phyloP scores from a whole-genome alignment of 2,113 vertebrate species.

The Etheostoma spectabile region DNA sequence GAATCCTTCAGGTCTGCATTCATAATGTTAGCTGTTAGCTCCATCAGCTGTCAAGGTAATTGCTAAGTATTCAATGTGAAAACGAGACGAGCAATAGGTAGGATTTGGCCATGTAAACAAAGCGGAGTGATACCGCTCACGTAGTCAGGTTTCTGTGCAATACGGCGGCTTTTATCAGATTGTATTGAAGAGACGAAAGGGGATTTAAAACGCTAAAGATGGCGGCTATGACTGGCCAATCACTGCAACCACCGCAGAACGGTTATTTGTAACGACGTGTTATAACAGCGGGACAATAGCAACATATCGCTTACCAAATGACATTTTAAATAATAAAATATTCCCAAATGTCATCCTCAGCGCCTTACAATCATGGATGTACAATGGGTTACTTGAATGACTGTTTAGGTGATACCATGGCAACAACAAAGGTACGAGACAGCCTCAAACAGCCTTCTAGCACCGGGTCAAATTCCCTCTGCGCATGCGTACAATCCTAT shows the following conservation, averaged over 20 bases:
- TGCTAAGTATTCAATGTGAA: background rate
- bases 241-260: background rate
- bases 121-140: conserved; percentile 20
- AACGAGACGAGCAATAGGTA: background rate
- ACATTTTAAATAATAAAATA: background rate
- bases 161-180: background rate
- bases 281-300: too few relatives aligned
- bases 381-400: too few relatives aligned
- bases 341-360: background rate
- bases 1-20: background rate
- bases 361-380: background rate
- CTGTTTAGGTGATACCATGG: conserved; percentile 14
- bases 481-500: conserved; percentile 26
- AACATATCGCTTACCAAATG: background rate
- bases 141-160: background rate
- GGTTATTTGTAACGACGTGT: background rate
- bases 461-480: background rate
- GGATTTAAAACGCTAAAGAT: conserved; percentile 12
- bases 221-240: conserved; percentile 9
- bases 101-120: conserved; percentile 8
- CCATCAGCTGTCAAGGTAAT: background rate
- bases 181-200: background rate
- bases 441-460: conserved; percentile 6
- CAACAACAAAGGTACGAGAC: background rate
- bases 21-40: conserved; percentile 17